Evolutionary conservation across 2,797 vertebrate genomes (phyloP).

Genomic region (Uromys caudimaculatus): DNA sequence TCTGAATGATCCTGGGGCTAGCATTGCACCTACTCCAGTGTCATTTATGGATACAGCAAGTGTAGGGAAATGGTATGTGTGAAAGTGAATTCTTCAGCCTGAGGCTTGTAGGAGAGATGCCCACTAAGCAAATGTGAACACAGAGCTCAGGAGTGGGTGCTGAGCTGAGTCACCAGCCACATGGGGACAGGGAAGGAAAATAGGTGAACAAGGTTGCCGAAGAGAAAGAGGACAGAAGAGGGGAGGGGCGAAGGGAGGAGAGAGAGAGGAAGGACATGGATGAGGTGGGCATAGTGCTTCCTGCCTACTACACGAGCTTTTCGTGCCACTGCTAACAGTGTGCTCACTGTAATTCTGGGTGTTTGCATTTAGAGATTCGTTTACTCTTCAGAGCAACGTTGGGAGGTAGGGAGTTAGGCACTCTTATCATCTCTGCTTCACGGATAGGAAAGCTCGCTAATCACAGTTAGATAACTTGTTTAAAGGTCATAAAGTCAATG

Average conservation of each 20-base stretch:
- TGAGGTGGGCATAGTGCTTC: not conserved
- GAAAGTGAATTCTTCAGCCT: not conserved
- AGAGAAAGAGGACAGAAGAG: not conserved
- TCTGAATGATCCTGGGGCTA: not conserved
- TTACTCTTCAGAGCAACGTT: not conserved
- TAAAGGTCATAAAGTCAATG: not conserved
- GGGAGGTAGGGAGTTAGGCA: not conserved
- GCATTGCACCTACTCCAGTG: not conserved
- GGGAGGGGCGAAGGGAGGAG: accelerated
- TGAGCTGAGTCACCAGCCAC: not conserved
- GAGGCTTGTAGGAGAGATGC: constrained; percentile 22
- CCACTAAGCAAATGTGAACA: not conserved
- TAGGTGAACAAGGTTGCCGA: not conserved
- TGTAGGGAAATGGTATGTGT: not conserved
- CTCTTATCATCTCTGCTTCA: not conserved
- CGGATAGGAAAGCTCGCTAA: not conserved
- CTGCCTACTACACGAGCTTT: no score
- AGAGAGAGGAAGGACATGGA: not conserved
- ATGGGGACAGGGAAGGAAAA: not conserved
- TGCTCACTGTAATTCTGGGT: not conserved
- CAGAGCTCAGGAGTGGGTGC: not conserved
- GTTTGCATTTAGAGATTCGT: not conserved
- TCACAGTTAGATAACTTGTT: constrained; percentile 7
- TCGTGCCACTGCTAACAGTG: not conserved
- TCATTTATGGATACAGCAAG: not conserved